These are phyloP conservation scores for Fabriciana adippe DNA, from an alignment of 2,888 invertebrate species.

Conservation along the genomic window DNA sequence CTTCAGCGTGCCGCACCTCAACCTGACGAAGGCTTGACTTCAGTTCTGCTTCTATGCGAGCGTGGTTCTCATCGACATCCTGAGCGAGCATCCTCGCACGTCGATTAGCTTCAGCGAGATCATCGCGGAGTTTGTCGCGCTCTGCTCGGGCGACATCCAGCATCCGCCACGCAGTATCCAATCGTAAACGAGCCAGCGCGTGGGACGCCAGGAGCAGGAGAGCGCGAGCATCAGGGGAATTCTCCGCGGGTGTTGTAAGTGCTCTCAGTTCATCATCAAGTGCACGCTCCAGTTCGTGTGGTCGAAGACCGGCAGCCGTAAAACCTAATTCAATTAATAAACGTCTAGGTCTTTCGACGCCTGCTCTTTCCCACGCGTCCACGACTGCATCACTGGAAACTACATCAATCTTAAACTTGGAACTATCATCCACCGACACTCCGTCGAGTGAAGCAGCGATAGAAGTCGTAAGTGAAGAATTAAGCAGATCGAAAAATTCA, in stretches of 20 bases:
- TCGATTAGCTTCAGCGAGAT: constrained; percentile 91
- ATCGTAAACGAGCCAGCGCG: constrained; percentile 85
- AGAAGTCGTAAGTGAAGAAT: constrained; percentile 60
- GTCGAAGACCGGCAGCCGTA: constrained; percentile 78
- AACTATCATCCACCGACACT: constrained; percentile 21
- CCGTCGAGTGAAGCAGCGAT: constrained; percentile 52
- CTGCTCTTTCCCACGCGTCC: constrained; percentile 88
- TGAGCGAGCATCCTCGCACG: constrained; percentile 91
- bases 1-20: constrained; percentile 90
- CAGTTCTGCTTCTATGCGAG: constrained; percentile 89
- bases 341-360: constrained; percentile 84
- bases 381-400: constrained; percentile 80
- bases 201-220: constrained; percentile 84
- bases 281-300: constrained; percentile 84
- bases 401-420: constrained; percentile 42
- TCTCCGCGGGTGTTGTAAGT: constrained; percentile 42
- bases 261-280: constrained; percentile 85
- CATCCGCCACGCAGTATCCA: constrained; percentile 87
- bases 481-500: constrained; percentile 70
- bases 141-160: constrained; percentile 87
- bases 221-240: constrained; percentile 49
- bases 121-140: constrained; percentile 89
- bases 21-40: constrained; percentile 86
- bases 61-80: constrained; percentile 95
- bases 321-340: constrained; percentile 87